Base-by-base conservation (phyloP, 2,797 vertebrate genomes). In the Fistularia tabacaria region DNA sequence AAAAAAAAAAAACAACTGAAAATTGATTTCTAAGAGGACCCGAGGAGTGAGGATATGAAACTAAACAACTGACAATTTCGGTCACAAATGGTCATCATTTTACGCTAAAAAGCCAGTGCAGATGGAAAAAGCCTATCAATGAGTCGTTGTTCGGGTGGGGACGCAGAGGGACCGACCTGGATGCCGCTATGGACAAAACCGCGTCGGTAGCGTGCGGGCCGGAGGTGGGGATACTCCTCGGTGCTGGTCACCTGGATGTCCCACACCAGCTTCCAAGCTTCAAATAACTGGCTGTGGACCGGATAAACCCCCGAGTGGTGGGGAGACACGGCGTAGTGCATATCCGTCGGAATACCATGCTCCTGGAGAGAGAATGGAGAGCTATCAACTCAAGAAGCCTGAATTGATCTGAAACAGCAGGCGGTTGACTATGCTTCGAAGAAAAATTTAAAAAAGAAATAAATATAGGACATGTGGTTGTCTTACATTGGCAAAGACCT, bases 211-310 rank as follows among this genome's bases (percentile, higher is more conserved):
- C 97, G 95, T n/a, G 97, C 97, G 0, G 97, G 97, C 88, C 98
- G 99, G 69, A 99, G 91, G 78, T 99, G 97, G 0, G 97, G 97
- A 63, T 99, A 99, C 54, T 99, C 97, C 85, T 99, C 97, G 0
- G 97, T 99, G 90, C 97, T 99, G 6, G 97, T 99, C 85, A 99
- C 95, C 51, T 90, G 95, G 80, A 99, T 98, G 46, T 87, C 90
- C 97, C 97, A 99, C 53, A 98, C 93, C 75, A 93, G 97, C 87
- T 98, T 98, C 97, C 97, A 99, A n/a, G 97, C 95, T 36, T 98
- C 97, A 0, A 98, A 99, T 47, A 99, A 85, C 84, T 98, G 97
- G 70, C 98, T 90, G 0, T 99, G 97, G 25, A 99, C 93, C 0
- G 97, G 97, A 80, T 99, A 99, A 54, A 99, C 97, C 0, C 97